Evolutionary conservation across 2,113 vertebrate genomes (phyloP).

Genomic region (Microtus ochrogaster): DNA sequence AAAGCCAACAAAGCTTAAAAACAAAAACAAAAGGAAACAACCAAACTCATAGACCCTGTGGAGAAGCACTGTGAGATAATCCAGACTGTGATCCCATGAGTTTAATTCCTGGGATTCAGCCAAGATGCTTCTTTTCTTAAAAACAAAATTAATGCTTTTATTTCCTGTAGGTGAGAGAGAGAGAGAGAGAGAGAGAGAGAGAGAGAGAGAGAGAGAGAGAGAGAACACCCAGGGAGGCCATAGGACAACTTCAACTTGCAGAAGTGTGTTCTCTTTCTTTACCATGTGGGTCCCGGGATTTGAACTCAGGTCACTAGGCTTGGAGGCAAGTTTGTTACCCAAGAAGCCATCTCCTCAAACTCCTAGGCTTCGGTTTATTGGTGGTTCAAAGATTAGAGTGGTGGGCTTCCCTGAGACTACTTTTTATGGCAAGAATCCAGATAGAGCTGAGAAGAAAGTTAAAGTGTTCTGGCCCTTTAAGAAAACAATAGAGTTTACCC

Average conservation of each 20-base stretch:
- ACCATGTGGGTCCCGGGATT: too few relatives aligned
- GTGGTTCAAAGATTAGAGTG: background rate
- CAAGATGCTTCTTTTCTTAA: background rate
- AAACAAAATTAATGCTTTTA: background rate
- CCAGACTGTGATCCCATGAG: background rate
- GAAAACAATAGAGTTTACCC: background rate
- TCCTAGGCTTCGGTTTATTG: background rate
- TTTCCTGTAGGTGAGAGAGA: too few relatives aligned
- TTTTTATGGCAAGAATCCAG: background rate
- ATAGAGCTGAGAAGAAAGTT: too few relatives aligned
- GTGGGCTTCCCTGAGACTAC: background rate
- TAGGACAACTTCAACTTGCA: background rate
- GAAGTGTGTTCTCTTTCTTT: background rate
- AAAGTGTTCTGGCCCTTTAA: accelerated
- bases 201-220: too few relatives aligned
- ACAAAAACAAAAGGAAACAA: background rate
- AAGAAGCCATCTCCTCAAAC: background rate
- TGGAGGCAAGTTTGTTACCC: background rate
- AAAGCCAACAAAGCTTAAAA: background rate
- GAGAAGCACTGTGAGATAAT: background rate
- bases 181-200: too few relatives aligned
- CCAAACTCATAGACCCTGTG: background rate
- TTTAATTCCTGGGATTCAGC: background rate
- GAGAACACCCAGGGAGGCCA: accelerated
- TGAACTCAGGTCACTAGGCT: background rate